phyloP scores from a whole-genome alignment of 2,888 invertebrate species.

The Andrena minutula region DNA sequence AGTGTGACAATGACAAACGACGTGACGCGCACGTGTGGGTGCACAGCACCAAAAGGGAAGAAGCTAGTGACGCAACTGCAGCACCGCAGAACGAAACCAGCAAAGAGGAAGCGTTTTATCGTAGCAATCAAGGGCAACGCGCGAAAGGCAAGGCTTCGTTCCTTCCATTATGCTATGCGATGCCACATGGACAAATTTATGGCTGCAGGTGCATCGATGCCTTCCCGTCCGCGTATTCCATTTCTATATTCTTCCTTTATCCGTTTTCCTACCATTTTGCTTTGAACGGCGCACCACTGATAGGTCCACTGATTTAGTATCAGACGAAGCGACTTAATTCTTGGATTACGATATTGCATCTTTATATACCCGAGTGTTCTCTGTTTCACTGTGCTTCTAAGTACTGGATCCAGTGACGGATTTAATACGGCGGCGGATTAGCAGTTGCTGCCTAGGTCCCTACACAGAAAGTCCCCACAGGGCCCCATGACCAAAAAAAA shows the following conservation, averaged over 20 bases:
- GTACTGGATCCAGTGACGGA: too few relatives aligned
- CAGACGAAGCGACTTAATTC: neutral
- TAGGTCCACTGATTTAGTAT: constrained; percentile 3
- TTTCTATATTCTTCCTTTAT: neutral
- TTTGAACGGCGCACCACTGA: constrained; percentile 5
- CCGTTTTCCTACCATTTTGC: neutral
- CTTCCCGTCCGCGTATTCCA: constrained; percentile 26
- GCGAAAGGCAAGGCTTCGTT: constrained; percentile 63
- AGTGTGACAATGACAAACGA: too few relatives aligned
- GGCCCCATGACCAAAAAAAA: too few relatives aligned
- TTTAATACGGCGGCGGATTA: too few relatives aligned
- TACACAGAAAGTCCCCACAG: too few relatives aligned
- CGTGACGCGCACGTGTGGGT: neutral
- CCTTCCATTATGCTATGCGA: constrained; percentile 55
- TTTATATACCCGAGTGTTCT: too few relatives aligned
- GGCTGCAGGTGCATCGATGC: constrained; percentile 70
- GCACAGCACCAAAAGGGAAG: neutral
- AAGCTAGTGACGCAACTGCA: constrained; percentile 16
- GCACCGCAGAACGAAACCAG: neutral
- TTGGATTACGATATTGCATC: neutral
- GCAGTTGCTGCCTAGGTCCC: too few relatives aligned
- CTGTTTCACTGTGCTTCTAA: too few relatives aligned
- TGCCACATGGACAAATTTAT: constrained; percentile 73
- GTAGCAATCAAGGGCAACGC: constrained; percentile 70
- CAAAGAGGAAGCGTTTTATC: constrained; percentile 61